These are phyloP conservation scores for Monochamus saltuarius DNA, from an alignment of 1,140 invertebrate species.

Conservation along the genomic window DNA sequence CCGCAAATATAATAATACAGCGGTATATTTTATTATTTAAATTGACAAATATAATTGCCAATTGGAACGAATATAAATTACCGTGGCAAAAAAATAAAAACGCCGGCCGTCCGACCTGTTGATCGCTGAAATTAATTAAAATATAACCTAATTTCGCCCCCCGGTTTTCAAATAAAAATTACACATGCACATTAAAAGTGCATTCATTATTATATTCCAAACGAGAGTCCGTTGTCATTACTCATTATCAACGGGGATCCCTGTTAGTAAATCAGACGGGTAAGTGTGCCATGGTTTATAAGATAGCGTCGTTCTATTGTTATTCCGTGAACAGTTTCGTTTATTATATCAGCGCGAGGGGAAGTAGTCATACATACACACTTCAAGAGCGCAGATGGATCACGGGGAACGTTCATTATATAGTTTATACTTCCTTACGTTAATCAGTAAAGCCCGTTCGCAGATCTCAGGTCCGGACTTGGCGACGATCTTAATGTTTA, in stretches of 20 bases:
- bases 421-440: too few species aligned
- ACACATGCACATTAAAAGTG: constrained; percentile 27
- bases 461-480: too few species aligned
- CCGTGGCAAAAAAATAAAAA: constrained; percentile 27
- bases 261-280: constrained; percentile 11
- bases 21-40: constrained; percentile 26
- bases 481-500: too few species aligned
- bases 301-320: constrained; percentile 22
- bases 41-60: constrained; percentile 22
- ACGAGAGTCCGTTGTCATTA: constrained; percentile 1
- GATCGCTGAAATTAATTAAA: constrained; percentile 30
- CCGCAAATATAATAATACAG: constrained; percentile 14
- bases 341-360: constrained; percentile 6
- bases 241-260: constrained; percentile 1
- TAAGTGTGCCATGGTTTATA: constrained; percentile 21
- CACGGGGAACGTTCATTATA: too few species aligned
- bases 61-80: constrained; percentile 19
- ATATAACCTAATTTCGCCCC: constrained; percentile 32
- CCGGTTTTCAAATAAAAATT: constrained; percentile 27
- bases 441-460: too few species aligned
- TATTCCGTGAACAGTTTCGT: constrained; percentile 6
- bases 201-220: constrained; percentile 17
- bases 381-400: too few species aligned
- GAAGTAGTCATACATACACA: neutral
- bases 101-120: constrained; percentile 27